Conservation (phyloP, 2,797 vertebrate species). For the Gobio occitaniae region DNA sequence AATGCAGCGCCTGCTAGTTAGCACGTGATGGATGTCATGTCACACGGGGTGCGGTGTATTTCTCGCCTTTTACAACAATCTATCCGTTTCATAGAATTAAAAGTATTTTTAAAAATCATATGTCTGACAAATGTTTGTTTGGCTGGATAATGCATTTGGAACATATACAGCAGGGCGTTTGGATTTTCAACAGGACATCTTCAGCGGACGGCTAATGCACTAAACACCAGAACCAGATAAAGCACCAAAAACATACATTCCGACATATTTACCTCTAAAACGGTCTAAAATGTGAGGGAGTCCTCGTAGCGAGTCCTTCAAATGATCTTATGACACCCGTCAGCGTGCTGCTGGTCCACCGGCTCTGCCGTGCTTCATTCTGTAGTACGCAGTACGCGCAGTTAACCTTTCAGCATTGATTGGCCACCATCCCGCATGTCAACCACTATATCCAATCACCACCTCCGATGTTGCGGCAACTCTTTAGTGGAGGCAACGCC, state of each 20-base stretch:
- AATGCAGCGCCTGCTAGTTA: neutral
- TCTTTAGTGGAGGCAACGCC: neutral
- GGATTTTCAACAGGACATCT: neutral
- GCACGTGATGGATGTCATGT: constrained; percentile 22
- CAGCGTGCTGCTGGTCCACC: neutral
- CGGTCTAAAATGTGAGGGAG: neutral
- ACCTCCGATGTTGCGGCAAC: neutral
- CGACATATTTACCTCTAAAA: constrained; percentile 26
- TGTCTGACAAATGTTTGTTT: neutral
- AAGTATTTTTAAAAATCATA: neutral
- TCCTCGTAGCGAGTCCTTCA: constrained; percentile 33
- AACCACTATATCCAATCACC: constrained; percentile 46
- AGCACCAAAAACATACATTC: neutral
- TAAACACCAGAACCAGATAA: neutral
- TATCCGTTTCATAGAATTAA: neutral
- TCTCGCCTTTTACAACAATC: neutral
- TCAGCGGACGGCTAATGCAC: neutral
- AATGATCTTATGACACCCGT: constrained; percentile 32
- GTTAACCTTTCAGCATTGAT: constrained; percentile 15
- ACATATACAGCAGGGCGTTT: neutral
- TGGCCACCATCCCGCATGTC: constrained; percentile 28
- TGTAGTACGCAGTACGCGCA: constrained; percentile 18
- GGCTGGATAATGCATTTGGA: neutral
- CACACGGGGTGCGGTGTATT: neutral
- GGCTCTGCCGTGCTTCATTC: neutral